Conservation (phyloP, 2,888 invertebrate species). For the Ommatoiulus sabulosus region DNA sequence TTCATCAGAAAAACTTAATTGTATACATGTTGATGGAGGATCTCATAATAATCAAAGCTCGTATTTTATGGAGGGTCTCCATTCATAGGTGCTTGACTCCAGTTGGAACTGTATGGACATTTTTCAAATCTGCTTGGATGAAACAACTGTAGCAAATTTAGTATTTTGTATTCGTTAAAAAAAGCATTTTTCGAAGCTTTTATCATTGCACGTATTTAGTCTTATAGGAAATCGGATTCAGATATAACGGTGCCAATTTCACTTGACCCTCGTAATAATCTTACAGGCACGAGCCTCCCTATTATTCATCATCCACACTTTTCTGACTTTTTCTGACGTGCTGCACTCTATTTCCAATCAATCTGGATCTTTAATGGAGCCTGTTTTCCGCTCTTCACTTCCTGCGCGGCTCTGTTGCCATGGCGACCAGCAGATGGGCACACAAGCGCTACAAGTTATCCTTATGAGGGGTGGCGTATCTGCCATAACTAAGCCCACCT, state of each 20-base stretch:
- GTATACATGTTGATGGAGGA: too few species aligned
- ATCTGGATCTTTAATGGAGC: conserved; percentile 31
- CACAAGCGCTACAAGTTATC: conserved; percentile 39
- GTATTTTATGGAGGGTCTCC: too few species aligned
- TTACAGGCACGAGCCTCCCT: too few species aligned
- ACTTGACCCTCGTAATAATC: neutral
- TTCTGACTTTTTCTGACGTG: conserved; percentile 34
- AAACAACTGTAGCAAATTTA: neutral
- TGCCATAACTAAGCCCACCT: neutral
- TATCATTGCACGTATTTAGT: neutral
- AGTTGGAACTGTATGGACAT: too few species aligned
- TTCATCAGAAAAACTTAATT: too few species aligned
- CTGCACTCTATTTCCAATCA: conserved; percentile 29
- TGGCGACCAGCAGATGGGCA: conserved; percentile 1
- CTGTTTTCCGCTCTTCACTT: conserved; percentile 22
- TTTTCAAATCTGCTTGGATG: too few species aligned
- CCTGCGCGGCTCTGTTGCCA: conserved; percentile 3
- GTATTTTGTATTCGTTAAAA: neutral
- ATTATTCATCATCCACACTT: neutral
- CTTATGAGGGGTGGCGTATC: neutral
- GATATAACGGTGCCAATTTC: neutral
- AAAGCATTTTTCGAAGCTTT: neutral
- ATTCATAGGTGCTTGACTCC: too few species aligned
- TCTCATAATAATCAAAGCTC: too few species aligned
- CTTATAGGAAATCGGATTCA: neutral